Base-by-base conservation (phyloP, 1,140 invertebrate species). In the Drosophila mayri region DNA sequence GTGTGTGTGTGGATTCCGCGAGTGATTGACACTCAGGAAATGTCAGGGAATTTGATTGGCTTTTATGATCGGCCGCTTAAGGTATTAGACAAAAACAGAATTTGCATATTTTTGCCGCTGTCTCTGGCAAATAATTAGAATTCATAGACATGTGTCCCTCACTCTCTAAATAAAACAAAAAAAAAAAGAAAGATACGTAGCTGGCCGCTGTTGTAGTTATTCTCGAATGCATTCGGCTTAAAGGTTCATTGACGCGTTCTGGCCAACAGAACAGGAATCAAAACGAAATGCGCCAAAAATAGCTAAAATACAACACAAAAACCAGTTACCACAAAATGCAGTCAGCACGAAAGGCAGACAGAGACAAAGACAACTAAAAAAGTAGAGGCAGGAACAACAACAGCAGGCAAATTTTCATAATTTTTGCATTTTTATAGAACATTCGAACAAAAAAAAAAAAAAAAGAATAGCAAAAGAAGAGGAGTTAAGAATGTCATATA, bases 11-110 rank as follows among this genome's bases (percentile, higher is more conserved):
- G 68, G 55, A 86, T 82, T 77, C 76, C 80, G 70, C 61, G 46
- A 73, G 66, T 88, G 84, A 87, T 87, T 87, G 84, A 88, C 84
- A 87, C 84, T 87, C 84, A 87, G 84, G 84, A 87, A 87, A 87
- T 88, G 84, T 87, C 84, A 88, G 63, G 46, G 80, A 76, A 83
- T 87, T 83, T 88, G 84, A 88, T 87, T 77, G 85, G 72, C 84
- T 88, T 87, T 88, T 84, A 83, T 77, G 79, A 65, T 66, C 68
- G 55, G 74, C 79, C 79, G 75, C 61, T 55, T 76, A 81, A 70
- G 79, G 76, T 75, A 75, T 87, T 87, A 87, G 84, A 88, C 80
- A 88, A 86, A 76, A 80, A 25, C 20, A 62, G 55, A 60, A 86
- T 87, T 88, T 87, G 59, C 85, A 88, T 88, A 80, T 84, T 87